These are phyloP conservation scores for Pristionchus fissidentatus DNA, from an alignment of 2,888 invertebrate genomes.

Conservation along the genomic window DNA sequence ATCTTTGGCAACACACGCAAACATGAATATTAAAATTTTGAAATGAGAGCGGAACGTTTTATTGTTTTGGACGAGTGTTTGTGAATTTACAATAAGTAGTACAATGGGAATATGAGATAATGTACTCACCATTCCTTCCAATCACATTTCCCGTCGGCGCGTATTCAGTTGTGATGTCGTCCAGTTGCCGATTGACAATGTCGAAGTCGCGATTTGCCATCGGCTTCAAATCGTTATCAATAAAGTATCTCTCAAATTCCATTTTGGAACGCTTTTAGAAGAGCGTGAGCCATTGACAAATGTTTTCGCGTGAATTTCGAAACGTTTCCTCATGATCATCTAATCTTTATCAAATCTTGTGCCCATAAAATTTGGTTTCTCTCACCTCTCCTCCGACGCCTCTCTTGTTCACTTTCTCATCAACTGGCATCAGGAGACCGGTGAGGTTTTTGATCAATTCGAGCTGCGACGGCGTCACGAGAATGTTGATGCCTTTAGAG, in stretches of 20 bases:
- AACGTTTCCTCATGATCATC: too few relatives aligned
- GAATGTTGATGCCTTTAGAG: slow-evolving; percentile 57
- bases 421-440: slow-evolving; percentile 18
- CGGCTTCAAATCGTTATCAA: slow-evolving; percentile 14
- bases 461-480: slow-evolving; percentile 64
- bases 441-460: slow-evolving; percentile 55
- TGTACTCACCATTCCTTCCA: slow-evolving; percentile 5
- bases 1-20: too few relatives aligned
- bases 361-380: not conserved
- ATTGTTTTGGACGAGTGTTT: too few relatives aligned
- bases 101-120: too few relatives aligned
- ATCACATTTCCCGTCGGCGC: slow-evolving; percentile 4
- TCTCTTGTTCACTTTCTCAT: slow-evolving; percentile 42
- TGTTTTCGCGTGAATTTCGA: not conserved
- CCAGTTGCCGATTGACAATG: slow-evolving; percentile 37
- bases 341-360: not conserved
- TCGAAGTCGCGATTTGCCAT: slow-evolving; percentile 61
- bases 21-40: too few relatives aligned
- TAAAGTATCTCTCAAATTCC: not conserved
- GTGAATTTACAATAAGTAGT: too few relatives aligned
- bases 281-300: not conserved
- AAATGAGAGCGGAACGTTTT: too few relatives aligned
- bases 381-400: slow-evolving; percentile 51
- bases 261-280: not conserved
- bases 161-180: not conserved